Evolutionary conservation across 2,797 vertebrate species (phyloP).

Genomic region (Rhinella marina): DNA sequence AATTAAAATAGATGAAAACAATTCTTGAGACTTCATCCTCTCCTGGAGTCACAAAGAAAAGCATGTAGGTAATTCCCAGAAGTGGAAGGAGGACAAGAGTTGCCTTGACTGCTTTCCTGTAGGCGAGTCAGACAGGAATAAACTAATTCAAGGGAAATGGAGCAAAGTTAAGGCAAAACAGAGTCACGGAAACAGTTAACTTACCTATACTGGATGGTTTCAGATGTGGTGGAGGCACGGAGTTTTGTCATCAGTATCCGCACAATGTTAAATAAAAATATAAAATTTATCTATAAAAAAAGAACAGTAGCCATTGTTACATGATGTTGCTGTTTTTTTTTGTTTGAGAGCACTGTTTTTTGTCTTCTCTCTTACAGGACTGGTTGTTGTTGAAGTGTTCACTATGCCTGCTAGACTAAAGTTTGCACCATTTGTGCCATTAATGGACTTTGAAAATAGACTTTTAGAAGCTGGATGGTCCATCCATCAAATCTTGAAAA

Average conservation of each 20-base stretch:
- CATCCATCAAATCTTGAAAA: no score
- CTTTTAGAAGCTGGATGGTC: no score
- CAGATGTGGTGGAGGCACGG: slow-evolving; percentile 90
- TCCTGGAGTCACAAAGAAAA: slow-evolving; percentile 92
- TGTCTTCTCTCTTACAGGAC: no score
- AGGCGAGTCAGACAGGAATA: not conserved
- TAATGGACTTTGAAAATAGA: no score
- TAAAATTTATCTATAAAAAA: slow-evolving; percentile 88
- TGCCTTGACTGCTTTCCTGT: slow-evolving; percentile 92
- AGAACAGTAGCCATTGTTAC: not conserved
- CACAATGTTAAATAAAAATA: slow-evolving; percentile 95
- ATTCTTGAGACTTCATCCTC: slow-evolving; percentile 88
- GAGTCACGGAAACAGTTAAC: not conserved
- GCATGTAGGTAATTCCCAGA: slow-evolving; percentile 92
- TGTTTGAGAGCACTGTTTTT: no score
- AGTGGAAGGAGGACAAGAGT: slow-evolving; percentile 89
- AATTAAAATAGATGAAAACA: slow-evolving; percentile 94
- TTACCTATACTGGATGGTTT: slow-evolving; percentile 95
- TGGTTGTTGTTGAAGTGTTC: no score
- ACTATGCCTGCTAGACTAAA: no score
- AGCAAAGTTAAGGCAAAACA: not conserved
- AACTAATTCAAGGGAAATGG: not conserved
- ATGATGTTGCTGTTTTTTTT: not conserved
- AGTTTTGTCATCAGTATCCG: slow-evolving; percentile 96
- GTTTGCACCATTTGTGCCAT: no score